Conservation (phyloP, 2,888 invertebrate species). For the Thereva nobilitata region DNA sequence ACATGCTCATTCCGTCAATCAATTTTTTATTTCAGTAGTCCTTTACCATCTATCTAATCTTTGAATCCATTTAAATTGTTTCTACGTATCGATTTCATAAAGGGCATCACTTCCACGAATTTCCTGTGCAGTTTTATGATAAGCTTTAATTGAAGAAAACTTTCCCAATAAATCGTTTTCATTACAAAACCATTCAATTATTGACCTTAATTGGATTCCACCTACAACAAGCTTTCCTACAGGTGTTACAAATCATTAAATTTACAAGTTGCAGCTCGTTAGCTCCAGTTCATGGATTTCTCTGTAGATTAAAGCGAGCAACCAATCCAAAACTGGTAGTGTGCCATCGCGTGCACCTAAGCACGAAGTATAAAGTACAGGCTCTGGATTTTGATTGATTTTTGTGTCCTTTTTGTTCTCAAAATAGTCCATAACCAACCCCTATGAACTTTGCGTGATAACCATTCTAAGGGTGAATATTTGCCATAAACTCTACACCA, state of each 20-base stretch:
- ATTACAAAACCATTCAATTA: constrained; percentile 5
- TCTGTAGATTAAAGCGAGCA: background rate
- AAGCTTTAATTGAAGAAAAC: too few relatives aligned
- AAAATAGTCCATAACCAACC: constrained; percentile 25
- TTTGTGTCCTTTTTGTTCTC: constrained; percentile 24
- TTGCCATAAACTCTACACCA: constrained; percentile 22
- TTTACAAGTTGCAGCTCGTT: constrained; percentile 28
- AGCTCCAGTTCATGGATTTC: constrained; percentile 1
- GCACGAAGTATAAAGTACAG: constrained; percentile 20
- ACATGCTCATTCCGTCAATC: too few relatives aligned
- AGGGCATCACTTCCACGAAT: too few relatives aligned
- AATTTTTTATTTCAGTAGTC: too few relatives aligned
- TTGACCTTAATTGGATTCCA: constrained; percentile 22
- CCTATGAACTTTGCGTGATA: constrained; percentile 23
- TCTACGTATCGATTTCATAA: too few relatives aligned
- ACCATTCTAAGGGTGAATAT: constrained; percentile 14
- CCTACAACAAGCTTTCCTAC: constrained; percentile 8
- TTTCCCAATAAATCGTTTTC: too few relatives aligned
- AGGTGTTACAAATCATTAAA: constrained; percentile 26
- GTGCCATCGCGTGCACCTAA: constrained; percentile 25
- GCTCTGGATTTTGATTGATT: constrained; percentile 33
- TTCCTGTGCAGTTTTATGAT: too few relatives aligned
- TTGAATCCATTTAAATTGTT: too few relatives aligned
- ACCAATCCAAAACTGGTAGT: background rate
- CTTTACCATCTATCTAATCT: too few relatives aligned